Percentiles rank a stretch among this genome's conserved stretches.
These are phyloP conservation scores for Apodemia duryi DNA, from an alignment of 2,888 invertebrate species.

Conservation along the genomic window DNA sequence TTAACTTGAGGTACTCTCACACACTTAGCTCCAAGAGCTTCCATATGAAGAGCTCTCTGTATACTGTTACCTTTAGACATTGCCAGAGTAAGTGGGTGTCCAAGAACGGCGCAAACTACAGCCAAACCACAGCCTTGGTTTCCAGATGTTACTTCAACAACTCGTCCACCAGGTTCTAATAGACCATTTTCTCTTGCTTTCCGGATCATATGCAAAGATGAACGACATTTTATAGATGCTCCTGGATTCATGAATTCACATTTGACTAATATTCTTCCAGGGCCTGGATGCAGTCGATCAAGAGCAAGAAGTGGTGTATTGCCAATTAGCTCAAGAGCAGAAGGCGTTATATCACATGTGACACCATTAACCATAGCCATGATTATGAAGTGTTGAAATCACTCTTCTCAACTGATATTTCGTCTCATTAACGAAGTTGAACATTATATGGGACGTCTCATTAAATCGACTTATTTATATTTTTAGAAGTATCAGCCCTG, in stretches of 20 bases:
- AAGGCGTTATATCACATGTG: slow-evolving; percentile 27
- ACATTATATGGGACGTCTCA: neutral
- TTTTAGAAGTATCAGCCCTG: neutral
- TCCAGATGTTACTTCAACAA: slow-evolving; percentile 66
- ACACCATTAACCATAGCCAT: slow-evolving; percentile 1
- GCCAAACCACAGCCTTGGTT: slow-evolving; percentile 71
- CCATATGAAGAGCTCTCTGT: slow-evolving; percentile 68
- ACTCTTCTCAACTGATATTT: neutral
- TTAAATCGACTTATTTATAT: neutral
- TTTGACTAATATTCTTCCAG: slow-evolving; percentile 65
- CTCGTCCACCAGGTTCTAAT: slow-evolving; percentile 53
- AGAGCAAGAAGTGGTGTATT: slow-evolving; percentile 69
- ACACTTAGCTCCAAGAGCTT: slow-evolving; percentile 66
- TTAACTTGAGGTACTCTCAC: slow-evolving; percentile 65
- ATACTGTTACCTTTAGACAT: slow-evolving; percentile 70
- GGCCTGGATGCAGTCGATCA: slow-evolving; percentile 60
- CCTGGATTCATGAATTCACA: slow-evolving; percentile 74
- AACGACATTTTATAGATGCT: slow-evolving; percentile 66
- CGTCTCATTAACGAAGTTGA: neutral
- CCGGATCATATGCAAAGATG: slow-evolving; percentile 60
- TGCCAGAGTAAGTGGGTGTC: slow-evolving; percentile 61
- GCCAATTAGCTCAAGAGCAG: slow-evolving; percentile 67
- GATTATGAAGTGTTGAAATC: neutral
- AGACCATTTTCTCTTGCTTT: slow-evolving; percentile 50
- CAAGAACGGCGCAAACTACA: slow-evolving; percentile 63